These are phyloP conservation scores for Galeopterus variegatus DNA, from an alignment of 2,113 vertebrate species.

Conservation along the genomic window DNA sequence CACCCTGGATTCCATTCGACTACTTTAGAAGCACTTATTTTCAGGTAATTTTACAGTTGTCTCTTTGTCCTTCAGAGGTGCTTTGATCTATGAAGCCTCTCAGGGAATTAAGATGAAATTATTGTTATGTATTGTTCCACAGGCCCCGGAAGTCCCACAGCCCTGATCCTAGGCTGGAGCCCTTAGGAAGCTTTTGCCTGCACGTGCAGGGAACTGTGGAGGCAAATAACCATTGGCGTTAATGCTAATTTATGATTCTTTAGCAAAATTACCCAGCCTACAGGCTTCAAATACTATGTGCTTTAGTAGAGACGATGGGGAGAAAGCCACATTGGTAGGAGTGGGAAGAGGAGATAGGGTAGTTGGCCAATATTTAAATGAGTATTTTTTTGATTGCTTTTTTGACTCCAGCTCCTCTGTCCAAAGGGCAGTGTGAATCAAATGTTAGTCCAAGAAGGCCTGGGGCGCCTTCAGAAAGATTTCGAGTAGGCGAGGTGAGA, in stretches of 20 bases:
- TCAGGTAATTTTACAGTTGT: constrained; percentile 72
- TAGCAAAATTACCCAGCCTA: not conserved
- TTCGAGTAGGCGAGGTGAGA: constrained; percentile 54
- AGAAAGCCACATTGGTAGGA: not conserved
- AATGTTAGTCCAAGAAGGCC: constrained; percentile 8
- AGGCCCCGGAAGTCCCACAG: not conserved
- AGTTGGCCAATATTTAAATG: constrained; percentile 35
- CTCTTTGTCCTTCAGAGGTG: constrained; percentile 79
- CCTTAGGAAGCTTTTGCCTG: constrained; percentile 14
- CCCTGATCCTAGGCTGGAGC: not conserved
- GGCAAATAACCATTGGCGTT: not conserved
- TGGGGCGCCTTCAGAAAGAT: not conserved
- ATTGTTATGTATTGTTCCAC: constrained; percentile 29
- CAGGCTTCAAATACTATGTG: not conserved
- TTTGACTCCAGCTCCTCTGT: constrained; percentile 5
- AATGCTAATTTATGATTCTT: constrained; percentile 39
- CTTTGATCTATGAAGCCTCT: constrained; percentile 71
- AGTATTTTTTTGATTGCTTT: not conserved
- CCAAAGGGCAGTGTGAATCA: not conserved
- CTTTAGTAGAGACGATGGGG: not conserved
- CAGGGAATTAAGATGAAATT: constrained; percentile 71
- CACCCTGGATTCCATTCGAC: constrained; percentile 24
- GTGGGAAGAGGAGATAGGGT: not conserved
- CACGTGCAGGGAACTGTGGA: not conserved
- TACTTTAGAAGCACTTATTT: constrained; percentile 72